phyloP scores from a whole-genome alignment of 2,888 invertebrate genomes.

The Dinocampus coccinellae region DNA sequence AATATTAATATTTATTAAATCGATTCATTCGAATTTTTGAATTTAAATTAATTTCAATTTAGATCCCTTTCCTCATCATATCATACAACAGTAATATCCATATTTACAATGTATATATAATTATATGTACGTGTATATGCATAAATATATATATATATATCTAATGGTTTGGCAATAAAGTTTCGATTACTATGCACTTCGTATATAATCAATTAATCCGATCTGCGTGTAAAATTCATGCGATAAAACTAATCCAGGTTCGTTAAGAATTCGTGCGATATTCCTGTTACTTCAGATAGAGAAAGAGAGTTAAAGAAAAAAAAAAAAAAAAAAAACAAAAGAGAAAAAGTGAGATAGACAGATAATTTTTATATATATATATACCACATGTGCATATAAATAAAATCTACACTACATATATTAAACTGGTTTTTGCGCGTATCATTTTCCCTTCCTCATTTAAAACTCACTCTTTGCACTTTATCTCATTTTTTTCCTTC shows the following conservation, averaged over 20 bases:
- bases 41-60: slow-evolving; percentile 1
- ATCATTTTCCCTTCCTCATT: slow-evolving; percentile 34
- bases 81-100: background rate
- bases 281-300: slow-evolving; percentile 35
- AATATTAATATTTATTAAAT: slow-evolving; percentile 3
- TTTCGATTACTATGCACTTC: slow-evolving; percentile 1
- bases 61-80: background rate
- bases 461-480: background rate
- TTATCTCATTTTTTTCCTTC: background rate
- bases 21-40: background rate
- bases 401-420: slow-evolving; percentile 41
- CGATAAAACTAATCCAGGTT: slow-evolving; percentile 44
- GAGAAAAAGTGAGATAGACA: too few relatives aligned
- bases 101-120: too few relatives aligned
- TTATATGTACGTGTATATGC: background rate
- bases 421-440: slow-evolving; percentile 62
- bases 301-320: background rate
- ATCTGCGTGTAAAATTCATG: slow-evolving; percentile 29
- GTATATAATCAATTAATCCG: slow-evolving; percentile 30
- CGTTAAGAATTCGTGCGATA: slow-evolving; percentile 48
- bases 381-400: background rate
- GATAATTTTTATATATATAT: background rate
- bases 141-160: background rate
- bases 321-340: too few relatives aligned
- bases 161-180: slow-evolving; percentile 1